Percentiles rank a stretch among this genome's conserved stretches.
Evolutionary conservation across 1,140 invertebrate genomes (phyloP).

Genomic region (Ptiloglossa arizonensis): DNA sequence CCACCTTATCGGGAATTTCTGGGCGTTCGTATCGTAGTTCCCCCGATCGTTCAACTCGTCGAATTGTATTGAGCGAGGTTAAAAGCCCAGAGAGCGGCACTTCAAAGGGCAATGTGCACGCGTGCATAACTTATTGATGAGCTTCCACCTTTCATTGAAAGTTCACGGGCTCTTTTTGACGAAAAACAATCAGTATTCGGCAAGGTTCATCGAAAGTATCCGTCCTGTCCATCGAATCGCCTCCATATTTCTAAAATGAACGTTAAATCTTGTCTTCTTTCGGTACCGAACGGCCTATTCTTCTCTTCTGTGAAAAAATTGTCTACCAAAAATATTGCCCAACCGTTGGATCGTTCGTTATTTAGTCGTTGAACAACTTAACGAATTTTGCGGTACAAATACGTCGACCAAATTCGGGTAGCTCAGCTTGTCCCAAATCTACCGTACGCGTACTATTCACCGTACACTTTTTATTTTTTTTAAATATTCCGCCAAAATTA

Average conservation of each 20-base stretch:
- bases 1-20: conserved; percentile 36
- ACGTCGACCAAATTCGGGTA: too few species aligned
- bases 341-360: too few species aligned
- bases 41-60: conserved; percentile 39
- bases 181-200: conserved; percentile 54
- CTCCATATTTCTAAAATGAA: not conserved
- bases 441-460: too few species aligned
- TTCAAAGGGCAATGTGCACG: conserved; percentile 54
- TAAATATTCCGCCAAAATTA: too few species aligned
- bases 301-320: too few species aligned
- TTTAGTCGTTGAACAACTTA: too few species aligned
- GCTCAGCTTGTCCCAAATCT: too few species aligned
- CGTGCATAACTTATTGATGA: conserved; percentile 62
- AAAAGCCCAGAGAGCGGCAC: conserved; percentile 41
- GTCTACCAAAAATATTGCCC: too few species aligned
- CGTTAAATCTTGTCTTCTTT: not conserved
- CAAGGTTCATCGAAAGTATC: conserved; percentile 23
- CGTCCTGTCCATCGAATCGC: not conserved
- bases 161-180: conserved; percentile 46
- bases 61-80: conserved; percentile 58
- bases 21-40: conserved; percentile 31
- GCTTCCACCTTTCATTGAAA: conserved; percentile 50
- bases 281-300: not conserved
- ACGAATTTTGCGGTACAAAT: too few species aligned
- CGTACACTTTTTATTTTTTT: too few species aligned